Evolutionary conservation across 2,888 invertebrate species (phyloP), one percentile per base, ranked within the genome.

Genomic region (Papilio protenor): DNA sequence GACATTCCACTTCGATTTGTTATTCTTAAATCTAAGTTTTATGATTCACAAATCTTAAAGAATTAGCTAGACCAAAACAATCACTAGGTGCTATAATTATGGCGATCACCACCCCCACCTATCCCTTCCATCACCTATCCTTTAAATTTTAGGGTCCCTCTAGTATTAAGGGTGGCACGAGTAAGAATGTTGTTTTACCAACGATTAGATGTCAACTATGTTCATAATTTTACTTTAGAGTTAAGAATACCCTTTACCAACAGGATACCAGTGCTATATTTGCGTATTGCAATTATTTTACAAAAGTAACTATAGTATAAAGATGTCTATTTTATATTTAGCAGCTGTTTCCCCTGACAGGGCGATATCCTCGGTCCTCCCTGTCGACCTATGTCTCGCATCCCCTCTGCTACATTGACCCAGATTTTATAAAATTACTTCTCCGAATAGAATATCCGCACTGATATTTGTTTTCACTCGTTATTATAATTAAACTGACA

Each of bases 381-480:
- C 69, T 57, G 70, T 59, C 75, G 75, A 76, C 75, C 70, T 70
- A 27, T 70, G 75, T 70, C 69, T 76, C 52, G 75, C 23, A 69
- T 57, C 57, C 75, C 66, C 66, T 69, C 66, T 16, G 23, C 69
- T 70, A 57, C 57, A 69, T 76, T 76, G 75, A 70, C 75, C 75
- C 70, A 57, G 75, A 69, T 69, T 69, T 69, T 69, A 69, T 69
- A 45, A 69, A 69, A 69, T 69, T 69, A 69, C 66, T 45, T 66
- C 45, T 69, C 45, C 11, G 45, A 45, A 69, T 69, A 69, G 45
- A 69, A 69, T 45, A n/a, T 69, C 66, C 40, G 66, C 21, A 69
- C 4, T 40, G n/a, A 69, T 69, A 69, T 69, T 69, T 66, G 33
- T 40, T 69, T 69, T 21, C 12, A 21, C 66, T 21, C 66, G 45